These are phyloP conservation scores for Aix galericulata DNA, from an alignment of 2,113 vertebrate genomes.

Conservation along the genomic window DNA sequence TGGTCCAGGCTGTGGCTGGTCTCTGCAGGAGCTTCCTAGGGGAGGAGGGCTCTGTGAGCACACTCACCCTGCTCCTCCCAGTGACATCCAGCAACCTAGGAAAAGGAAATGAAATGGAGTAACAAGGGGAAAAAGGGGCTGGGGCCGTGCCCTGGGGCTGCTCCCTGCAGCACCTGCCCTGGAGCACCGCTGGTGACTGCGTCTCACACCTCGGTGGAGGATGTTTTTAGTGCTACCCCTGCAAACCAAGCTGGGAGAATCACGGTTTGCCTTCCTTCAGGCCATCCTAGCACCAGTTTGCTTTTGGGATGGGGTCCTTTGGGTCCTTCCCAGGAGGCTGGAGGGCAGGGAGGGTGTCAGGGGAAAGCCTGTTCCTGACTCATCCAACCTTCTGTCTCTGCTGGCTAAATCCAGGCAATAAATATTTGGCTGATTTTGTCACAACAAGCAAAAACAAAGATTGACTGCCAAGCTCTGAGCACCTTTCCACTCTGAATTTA, in stretches of 20 bases:
- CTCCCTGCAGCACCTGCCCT: too few species aligned
- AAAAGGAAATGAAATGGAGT: background rate
- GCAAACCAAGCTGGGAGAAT: background rate
- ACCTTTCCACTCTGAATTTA: conserved; percentile 24
- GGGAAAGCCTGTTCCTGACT: background rate
- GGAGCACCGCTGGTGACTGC: background rate
- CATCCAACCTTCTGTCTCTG: background rate
- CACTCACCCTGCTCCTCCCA: accelerated
- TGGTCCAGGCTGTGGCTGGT: background rate
- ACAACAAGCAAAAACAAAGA: conserved; percentile 13
- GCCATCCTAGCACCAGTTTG: accelerated
- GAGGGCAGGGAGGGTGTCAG: background rate
- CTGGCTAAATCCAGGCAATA: background rate
- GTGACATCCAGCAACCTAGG: background rate
- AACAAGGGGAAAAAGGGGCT: background rate
- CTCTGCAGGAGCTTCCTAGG: accelerated
- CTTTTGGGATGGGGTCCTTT: background rate
- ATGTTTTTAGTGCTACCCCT: background rate
- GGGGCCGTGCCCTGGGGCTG: too few species aligned
- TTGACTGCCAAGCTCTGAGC: background rate
- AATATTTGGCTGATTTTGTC: background rate
- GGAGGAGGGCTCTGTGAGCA: background rate
- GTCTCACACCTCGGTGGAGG: background rate
- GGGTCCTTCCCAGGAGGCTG: background rate
- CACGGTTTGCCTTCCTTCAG: background rate